Conservation (phyloP, 2,888 invertebrate species). For the Drosophila nigritarsus region DNA sequence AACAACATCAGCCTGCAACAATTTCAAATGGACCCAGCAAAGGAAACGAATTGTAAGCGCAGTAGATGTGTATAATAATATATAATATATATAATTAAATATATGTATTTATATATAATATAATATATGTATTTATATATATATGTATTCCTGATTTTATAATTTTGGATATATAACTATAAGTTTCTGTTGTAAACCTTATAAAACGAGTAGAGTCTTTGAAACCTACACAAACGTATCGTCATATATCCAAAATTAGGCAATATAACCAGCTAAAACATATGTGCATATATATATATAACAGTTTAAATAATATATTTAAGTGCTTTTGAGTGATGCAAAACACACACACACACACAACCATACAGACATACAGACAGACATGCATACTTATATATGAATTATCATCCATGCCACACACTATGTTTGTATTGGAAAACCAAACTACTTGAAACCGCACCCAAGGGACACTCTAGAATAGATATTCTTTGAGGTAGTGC, state of each 20-base stretch:
- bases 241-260: slow-evolving; percentile 50
- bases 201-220: slow-evolving; percentile 69
- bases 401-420: slow-evolving; percentile 24
- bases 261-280: slow-evolving; percentile 13
- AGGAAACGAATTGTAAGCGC: slow-evolving; percentile 71
- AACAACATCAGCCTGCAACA: slow-evolving; percentile 28
- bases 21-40: slow-evolving; percentile 75
- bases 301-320: slow-evolving; percentile 33
- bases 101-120: too few relatives aligned
- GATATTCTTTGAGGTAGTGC: slow-evolving; percentile 74
- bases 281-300: slow-evolving; percentile 9
- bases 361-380: background rate
- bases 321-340: slow-evolving; percentile 66
- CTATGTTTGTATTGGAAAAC: slow-evolving; percentile 18
- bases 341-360: slow-evolving; percentile 21
- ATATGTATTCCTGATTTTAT: too few relatives aligned
- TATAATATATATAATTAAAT: background rate
- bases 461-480: slow-evolving; percentile 63
- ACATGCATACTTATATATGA: slow-evolving; percentile 1
- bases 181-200: slow-evolving; percentile 16
- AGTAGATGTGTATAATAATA: background rate
- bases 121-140: too few relatives aligned
- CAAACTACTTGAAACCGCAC: slow-evolving; percentile 46
- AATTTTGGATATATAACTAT: too few relatives aligned
- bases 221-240: slow-evolving; percentile 49